Percentiles rank a stretch among this genome's conserved stretches.
These are phyloP conservation scores for Diabrotica virgifera DNA, from an alignment of 1,140 invertebrate species.

Conservation along the genomic window DNA sequence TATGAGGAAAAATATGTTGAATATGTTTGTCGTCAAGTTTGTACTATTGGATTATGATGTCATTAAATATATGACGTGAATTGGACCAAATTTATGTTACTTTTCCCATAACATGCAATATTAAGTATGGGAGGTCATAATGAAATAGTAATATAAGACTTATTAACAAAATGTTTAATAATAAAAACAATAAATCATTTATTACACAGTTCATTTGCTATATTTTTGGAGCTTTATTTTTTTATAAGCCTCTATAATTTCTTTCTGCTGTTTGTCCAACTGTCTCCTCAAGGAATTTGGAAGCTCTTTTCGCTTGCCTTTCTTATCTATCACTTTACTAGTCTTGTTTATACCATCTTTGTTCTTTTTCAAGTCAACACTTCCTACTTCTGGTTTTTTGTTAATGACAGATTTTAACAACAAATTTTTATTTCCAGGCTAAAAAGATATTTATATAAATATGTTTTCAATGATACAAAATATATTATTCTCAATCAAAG, in stretches of 20 bases:
- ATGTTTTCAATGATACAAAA: background rate
- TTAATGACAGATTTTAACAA: conserved; percentile 54
- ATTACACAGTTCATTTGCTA: background rate
- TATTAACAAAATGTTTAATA: too few relatives aligned
- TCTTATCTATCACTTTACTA: conserved; percentile 46
- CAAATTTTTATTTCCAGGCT: conserved; percentile 57
- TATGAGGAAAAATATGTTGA: too few relatives aligned
- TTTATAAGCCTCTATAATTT: conserved; percentile 60
- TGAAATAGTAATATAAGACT: too few relatives aligned
- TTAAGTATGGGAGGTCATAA: too few relatives aligned
- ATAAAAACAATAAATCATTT: too few relatives aligned
- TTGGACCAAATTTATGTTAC: too few relatives aligned
- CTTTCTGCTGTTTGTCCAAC: conserved; percentile 57
- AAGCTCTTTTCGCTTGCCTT: conserved; percentile 59
- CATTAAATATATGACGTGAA: too few relatives aligned
- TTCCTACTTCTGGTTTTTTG: conserved; percentile 14
- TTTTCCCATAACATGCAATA: too few relatives aligned
- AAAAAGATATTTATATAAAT: conserved; percentile 26
- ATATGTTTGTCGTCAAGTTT: too few relatives aligned
- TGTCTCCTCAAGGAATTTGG: conserved; percentile 54
- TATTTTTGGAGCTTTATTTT: conserved; percentile 50
- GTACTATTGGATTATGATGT: too few relatives aligned
- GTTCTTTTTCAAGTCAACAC: conserved; percentile 17
- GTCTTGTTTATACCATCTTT: conserved; percentile 27
- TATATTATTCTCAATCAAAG: conserved; percentile 9